phyloP scores from a whole-genome alignment of 2,888 invertebrate species.

The Chrysolina haemoptera region DNA sequence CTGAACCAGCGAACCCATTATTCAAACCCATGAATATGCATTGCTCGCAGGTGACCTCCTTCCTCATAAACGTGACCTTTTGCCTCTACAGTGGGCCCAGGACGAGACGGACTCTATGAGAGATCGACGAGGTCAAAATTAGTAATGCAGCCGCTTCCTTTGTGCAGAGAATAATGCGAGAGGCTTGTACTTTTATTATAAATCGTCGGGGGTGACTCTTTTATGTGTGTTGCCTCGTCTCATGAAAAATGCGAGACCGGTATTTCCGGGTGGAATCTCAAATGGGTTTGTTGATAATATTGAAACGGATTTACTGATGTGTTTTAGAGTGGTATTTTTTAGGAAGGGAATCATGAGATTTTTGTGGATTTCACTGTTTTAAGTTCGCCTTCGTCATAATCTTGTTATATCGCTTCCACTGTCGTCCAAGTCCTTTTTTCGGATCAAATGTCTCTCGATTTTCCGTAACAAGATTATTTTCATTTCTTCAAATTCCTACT shows the following conservation, averaged over 20 bases:
- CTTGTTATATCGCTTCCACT: no score
- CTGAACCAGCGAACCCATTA: constrained; percentile 18
- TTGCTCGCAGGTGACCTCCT: constrained; percentile 23
- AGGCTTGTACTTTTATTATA: constrained; percentile 53
- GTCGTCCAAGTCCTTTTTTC: no score
- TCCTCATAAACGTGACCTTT: constrained; percentile 10
- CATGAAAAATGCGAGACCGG: not conserved
- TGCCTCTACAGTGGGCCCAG: not conserved
- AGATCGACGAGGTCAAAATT: constrained; percentile 38
- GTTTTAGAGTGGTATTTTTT: not conserved
- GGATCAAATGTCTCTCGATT: no score
- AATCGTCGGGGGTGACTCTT: constrained; percentile 39
- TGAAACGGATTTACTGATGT: not conserved
- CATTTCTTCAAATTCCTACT: no score
- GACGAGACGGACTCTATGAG: not conserved
- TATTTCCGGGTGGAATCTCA: not conserved
- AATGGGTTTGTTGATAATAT: not conserved
- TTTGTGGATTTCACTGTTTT: no score
- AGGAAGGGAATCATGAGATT: no score
- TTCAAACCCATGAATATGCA: constrained; percentile 25
- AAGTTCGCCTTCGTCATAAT: no score
- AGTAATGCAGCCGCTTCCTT: constrained; percentile 48
- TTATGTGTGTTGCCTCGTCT: not conserved
- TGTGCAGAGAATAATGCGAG: constrained; percentile 51
- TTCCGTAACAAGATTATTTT: no score